Evolutionary conservation across 2,797 vertebrate genomes (phyloP), one percentile per base, ranked within the genome.

Genomic region (Pteronotus mesoamericanus): DNA sequence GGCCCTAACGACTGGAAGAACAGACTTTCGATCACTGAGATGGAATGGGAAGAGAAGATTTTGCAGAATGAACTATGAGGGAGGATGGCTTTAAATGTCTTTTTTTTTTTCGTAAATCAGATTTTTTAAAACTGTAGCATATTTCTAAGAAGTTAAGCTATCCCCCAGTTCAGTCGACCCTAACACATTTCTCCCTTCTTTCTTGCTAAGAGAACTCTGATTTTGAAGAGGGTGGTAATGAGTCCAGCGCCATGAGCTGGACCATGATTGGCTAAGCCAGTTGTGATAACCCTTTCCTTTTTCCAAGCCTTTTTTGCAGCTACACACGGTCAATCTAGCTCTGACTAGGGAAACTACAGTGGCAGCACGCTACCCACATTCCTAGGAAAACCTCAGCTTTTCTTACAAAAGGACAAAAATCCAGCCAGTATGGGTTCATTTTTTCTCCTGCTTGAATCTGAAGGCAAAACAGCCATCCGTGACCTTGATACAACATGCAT

Each of bases 121-220:
- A 77, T 59, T 94, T 94, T 77, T 68, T 11, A 16, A 95, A 95
- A 59, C 16, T 22, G 11, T 48, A 42, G 22, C 34, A 3, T 42
- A 44, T 29, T 48, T 57, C 16, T 59, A 79, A 92, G 39, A 92
- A 77, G 93, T 32, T 29, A 93, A 61, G 55, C 29, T 88, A 34
- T 69, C 2, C 7, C 32, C 44, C 34, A 68, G 34, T 14, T 19
- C 10, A 48, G 29, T 6, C 18, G 21, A 48, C 46, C 48, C 37
- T 37, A 22, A 64, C 37, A 83, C 14, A 16, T 39, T 64, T 44
- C 19, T 44, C 44, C 29, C 8, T 77, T 68, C 48, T 77, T 57
- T 75, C 19, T 44, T 55, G 32, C 26, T 46, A 44, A 55, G 44
- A 79, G 26, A 71, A 77, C 24, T 26, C 29, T 48, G 32, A 24